Evolutionary conservation across 1,140 invertebrate genomes (phyloP), one percentile per base, ranked within the genome.

Genomic region (Drosophila pseudoobscura): DNA sequence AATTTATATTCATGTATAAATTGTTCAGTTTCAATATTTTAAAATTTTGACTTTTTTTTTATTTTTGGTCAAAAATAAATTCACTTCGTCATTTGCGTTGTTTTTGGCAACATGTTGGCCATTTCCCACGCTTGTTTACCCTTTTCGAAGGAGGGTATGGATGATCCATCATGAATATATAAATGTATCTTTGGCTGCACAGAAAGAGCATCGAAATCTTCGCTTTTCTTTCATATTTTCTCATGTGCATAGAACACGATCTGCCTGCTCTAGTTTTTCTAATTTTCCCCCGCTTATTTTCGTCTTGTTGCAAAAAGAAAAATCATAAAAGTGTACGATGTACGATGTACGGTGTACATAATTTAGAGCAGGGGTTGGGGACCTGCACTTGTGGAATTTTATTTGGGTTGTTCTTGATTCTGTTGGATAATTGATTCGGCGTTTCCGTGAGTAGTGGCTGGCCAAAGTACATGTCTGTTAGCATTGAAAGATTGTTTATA

Each of bases 241-340:
- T 52, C 70, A 63, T 83, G 60, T 80, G 77, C 60, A 73, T 60
- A 62, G 76, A 62, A 73, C 46, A 56, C 82, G 60, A 73, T 73
- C 58, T 69, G 82, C 35, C 50, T 85, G 80, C 77, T 87, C 82
- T 87, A 85, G 51, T 78, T 87, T 87, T 85, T 82, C 11, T 5
- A 39, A 47, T 22, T 69, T 69, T 41, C 50, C 59, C 58, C 75
- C 52, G 83, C 51, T 82, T 84, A 80, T 85, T 85, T 84, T 79
- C 53, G 80, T 45, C 44, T 52, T 22, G 47, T 29, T 63, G 73
- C 69, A 64, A 52, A 77, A 54, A 46, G 13, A n/a, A 52, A 52
- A 26, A 55, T 6, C 20, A 43, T 44, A 55, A 55, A 44, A 15
- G 39, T 60, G 39, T 47, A 80, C 59, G 63, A 58, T 39, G 68